These are phyloP conservation scores for Apostichopus parvimensis DNA, from an alignment of 35 echinoderm and acorn worm genomes.

Conservation along the genomic window DNA sequence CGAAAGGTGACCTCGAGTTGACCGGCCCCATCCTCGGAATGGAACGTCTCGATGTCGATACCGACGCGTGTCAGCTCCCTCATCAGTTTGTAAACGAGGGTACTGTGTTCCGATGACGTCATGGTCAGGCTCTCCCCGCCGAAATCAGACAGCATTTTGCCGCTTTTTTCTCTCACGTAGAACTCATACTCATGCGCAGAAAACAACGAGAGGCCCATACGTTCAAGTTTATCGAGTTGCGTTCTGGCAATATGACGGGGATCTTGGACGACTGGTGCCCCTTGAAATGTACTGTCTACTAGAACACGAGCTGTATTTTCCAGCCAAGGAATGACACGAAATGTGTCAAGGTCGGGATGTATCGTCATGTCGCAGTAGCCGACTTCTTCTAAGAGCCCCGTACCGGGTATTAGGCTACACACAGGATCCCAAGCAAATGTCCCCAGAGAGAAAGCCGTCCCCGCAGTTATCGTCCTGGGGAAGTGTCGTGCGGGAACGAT, in stretches of 20 bases:
- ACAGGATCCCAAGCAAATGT: slow-evolving; percentile 61
- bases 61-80: slow-evolving; percentile 66
- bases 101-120: slow-evolving; percentile 43
- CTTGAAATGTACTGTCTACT: slow-evolving; percentile 34
- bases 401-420: slow-evolving; percentile 52
- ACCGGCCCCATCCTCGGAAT: slow-evolving; percentile 63
- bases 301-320: slow-evolving; percentile 72
- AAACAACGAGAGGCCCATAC: slow-evolving; percentile 60
- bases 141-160: slow-evolving; percentile 32
- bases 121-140: slow-evolving; percentile 49
- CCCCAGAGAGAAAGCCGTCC: slow-evolving; percentile 68
- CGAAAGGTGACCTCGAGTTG: slow-evolving; percentile 69
- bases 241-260: slow-evolving; percentile 64
- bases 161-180: slow-evolving; percentile 49
- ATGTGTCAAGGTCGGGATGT: slow-evolving; percentile 80
- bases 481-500: slow-evolving; percentile 83
- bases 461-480: slow-evolving; percentile 34
- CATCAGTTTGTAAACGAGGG: slow-evolving; percentile 66
- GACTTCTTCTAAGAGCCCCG: slow-evolving; percentile 59
- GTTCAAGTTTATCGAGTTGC: slow-evolving; percentile 59
- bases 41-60: slow-evolving; percentile 66
- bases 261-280: slow-evolving; percentile 32
- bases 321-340: slow-evolving; percentile 73
- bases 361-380: slow-evolving; percentile 63
- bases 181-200: slow-evolving; percentile 80